Conservation (phyloP, 2,888 invertebrate species). For the Frankliniella fusca region DNA sequence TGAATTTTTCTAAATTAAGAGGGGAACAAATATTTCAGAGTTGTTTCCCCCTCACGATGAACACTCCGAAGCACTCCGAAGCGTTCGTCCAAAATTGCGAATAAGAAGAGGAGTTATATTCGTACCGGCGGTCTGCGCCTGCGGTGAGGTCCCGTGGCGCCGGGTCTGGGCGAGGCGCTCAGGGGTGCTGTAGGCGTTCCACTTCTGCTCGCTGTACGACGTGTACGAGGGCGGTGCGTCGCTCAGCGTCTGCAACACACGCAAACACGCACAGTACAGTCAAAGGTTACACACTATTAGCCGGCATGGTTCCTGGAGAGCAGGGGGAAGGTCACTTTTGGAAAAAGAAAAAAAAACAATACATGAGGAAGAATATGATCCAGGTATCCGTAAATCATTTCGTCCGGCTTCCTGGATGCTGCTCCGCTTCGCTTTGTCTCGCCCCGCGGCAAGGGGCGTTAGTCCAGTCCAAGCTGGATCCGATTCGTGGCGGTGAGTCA, state of each 20-base stretch:
- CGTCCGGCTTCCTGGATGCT: no score
- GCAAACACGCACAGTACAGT: background rate
- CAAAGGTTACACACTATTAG: no score
- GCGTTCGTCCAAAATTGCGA: no score
- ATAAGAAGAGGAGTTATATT: background rate
- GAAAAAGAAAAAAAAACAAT: background rate
- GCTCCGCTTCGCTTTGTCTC: background rate
- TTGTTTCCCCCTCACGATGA: no score
- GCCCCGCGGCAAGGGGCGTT: no score
- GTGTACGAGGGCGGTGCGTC: background rate
- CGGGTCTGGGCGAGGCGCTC: background rate
- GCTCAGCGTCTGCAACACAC: conserved; percentile 3
- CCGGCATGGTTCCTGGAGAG: background rate
- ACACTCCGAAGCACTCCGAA: no score
- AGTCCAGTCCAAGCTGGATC: no score
- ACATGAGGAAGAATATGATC: background rate
- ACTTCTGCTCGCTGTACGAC: conserved; percentile 1
- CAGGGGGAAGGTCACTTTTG: background rate
- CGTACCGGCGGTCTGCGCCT: background rate
- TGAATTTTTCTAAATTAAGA: no score
- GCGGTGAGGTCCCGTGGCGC: background rate
- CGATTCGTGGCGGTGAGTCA: no score
- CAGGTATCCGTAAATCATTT: no score
- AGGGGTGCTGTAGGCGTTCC: background rate
- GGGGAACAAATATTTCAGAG: no score